phyloP scores from a whole-genome alignment of 1,140 invertebrate genomes.

The Drosophila jambulina region DNA sequence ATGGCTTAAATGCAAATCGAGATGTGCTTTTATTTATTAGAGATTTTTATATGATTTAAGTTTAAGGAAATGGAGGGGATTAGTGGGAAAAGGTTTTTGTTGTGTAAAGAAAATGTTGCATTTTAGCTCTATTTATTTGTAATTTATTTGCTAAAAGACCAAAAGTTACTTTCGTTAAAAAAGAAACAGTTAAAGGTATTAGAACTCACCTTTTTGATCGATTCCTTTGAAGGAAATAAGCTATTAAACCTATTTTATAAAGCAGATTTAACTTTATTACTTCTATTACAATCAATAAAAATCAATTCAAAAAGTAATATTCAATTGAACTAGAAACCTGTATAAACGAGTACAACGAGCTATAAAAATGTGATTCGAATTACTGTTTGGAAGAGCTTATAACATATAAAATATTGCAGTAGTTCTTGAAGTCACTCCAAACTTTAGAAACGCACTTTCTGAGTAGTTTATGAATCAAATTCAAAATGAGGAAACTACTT shows the following conservation, averaged over 20 bases:
- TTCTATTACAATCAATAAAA: background rate
- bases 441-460: slow-evolving; percentile 7
- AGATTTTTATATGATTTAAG: slow-evolving; percentile 14
- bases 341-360: too few species aligned
- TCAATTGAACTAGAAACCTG: background rate
- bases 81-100: background rate
- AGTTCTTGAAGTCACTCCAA: slow-evolving; percentile 2
- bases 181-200: background rate
- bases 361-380: background rate
- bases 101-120: background rate
- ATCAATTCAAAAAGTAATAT: background rate
- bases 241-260: background rate
- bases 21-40: background rate
- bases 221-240: background rate
- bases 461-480: slow-evolving; percentile 13
- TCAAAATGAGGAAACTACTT: background rate
- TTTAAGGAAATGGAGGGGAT: background rate
- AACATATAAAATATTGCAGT: background rate
- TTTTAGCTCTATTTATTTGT: background rate
- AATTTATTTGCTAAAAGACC: background rate
- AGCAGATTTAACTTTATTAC: background rate
- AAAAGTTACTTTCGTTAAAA: background rate
- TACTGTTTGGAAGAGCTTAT: background rate
- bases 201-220: background rate
- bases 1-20: slow-evolving; percentile 39